Base-by-base conservation (phyloP, 2,888 invertebrate species). In the Drosophila demipolita region DNA sequence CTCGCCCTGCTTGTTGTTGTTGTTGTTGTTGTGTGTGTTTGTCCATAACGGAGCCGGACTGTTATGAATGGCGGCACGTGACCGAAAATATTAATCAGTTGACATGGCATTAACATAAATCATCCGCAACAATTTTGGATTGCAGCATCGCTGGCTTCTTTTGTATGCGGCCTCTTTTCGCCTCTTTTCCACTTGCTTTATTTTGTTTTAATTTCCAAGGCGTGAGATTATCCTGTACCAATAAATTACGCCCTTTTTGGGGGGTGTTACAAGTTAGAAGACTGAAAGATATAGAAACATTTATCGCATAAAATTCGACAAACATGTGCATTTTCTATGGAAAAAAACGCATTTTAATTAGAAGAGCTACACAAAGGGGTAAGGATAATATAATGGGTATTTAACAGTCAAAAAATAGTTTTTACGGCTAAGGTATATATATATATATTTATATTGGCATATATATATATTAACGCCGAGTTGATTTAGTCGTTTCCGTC, bases 11-110 rank as follows among this genome's bases (percentile, higher is more conserved):
- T 42, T 23, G 15, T 42, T 57, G 20, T 45, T 58, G 29, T 55
- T 50, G 48, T 50, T 50, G 26, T 50, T 20, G 20, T 12, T 45
- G 45, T 45, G 38, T 45, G n/a, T 75, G 76, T 66, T 66, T 82
- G 79, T 67, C 61, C 72, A 58, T 58, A 33, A 36, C 38, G 48
- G 50, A 49, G 68, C 68, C 62, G 50, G 11, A 60, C 38, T 77
- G 80, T 73, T 81, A 83, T 75, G 79, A 71, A 80, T 75, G 73
- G 76, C 81, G 91, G 91, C 91, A 91, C 91, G 91, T 91, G 91
- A 91, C 91, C 90, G 69, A 91, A 91, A 91, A 91, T 91, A 91
- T 91, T 91, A 91, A 91, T 91, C 91, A 91, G 91, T 89, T 87
- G 83, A 90, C 88, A 85, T 86, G 83, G 84, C 79, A 91, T 91